Evolutionary conservation across 2,113 vertebrate species (phyloP).

Genomic region (Phoenicopterus ruber): DNA sequence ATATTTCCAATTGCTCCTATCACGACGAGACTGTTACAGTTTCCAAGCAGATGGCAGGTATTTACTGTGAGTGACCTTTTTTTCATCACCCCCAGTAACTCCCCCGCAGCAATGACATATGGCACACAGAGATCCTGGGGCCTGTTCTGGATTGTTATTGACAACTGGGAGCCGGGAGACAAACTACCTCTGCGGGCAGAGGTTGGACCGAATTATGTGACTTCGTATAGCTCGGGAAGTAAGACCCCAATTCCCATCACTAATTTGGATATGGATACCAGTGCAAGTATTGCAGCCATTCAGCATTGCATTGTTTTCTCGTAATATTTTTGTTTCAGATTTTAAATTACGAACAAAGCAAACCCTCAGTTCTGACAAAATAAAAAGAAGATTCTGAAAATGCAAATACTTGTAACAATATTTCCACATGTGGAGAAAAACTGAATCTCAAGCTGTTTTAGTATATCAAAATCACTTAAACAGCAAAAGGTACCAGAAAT

Average conservation of each 20-base stretch:
- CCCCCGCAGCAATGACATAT: conserved; percentile 71
- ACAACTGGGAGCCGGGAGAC: conserved; percentile 33
- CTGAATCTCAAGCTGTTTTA: not conserved
- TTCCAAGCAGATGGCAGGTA: conserved; percentile 79
- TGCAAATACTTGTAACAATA: not conserved
- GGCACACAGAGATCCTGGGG: conserved; percentile 46
- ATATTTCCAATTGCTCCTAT: conserved; percentile 67
- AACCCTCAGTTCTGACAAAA: not conserved
- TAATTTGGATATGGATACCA: not conserved
- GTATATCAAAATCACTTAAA: not conserved
- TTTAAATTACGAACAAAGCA: not conserved
- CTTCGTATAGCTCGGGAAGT: not conserved
- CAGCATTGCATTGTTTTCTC: not conserved
- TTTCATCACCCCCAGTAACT: conserved; percentile 60
- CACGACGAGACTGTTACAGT: conserved; percentile 54
- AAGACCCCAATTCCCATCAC: not conserved
- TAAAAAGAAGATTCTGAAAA: not conserved
- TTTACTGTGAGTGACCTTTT: conserved; percentile 72
- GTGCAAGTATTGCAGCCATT: not conserved
- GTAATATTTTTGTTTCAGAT: not conserved
- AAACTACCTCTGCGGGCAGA: conserved; percentile 2
- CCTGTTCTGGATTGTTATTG: conserved; percentile 53
- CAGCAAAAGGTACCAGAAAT: not conserved
- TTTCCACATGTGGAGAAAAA: not conserved
- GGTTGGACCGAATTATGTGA: not conserved